A percentile compares a stretch with the other conserved stretches of the same genome.
Conservation (phyloP, 1,140 invertebrate genomes). For the Dinothrombium tinctorium region DNA sequence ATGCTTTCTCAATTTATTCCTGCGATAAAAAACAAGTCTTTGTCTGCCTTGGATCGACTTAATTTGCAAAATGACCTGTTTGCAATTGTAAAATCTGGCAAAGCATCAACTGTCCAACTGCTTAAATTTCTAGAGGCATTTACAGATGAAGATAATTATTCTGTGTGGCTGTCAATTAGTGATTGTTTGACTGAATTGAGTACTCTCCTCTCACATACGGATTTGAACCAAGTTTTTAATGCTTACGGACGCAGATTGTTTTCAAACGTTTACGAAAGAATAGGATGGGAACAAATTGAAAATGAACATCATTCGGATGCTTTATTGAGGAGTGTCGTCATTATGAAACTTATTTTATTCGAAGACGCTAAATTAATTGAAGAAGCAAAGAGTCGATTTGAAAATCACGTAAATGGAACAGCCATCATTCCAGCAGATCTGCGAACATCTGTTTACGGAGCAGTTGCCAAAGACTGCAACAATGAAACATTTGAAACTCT, state of each 20-base stretch:
- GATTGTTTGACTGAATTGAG: slow-evolving; percentile 43
- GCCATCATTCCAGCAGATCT: slow-evolving; percentile 50
- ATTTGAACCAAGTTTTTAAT: slow-evolving; percentile 39
- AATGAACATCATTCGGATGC: slow-evolving; percentile 32
- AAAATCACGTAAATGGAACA: slow-evolving; percentile 34
- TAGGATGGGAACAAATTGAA: slow-evolving; percentile 2
- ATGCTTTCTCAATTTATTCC: slow-evolving; percentile 52
- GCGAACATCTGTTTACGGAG: slow-evolving; percentile 42
- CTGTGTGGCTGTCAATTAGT: slow-evolving; percentile 69
- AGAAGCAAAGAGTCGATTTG: slow-evolving; percentile 44
- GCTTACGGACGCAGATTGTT: slow-evolving; percentile 43
- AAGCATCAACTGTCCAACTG: slow-evolving; percentile 48
- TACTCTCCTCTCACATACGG: slow-evolving; percentile 47
- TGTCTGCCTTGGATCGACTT: slow-evolving; percentile 70
- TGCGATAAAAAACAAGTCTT: slow-evolving; percentile 43
- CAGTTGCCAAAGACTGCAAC: slow-evolving; percentile 45
- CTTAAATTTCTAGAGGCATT: slow-evolving; percentile 47
- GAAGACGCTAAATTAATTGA: slow-evolving; percentile 48
- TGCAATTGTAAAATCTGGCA: slow-evolving; percentile 48
- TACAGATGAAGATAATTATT: slow-evolving; percentile 64
- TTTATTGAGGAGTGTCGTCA: slow-evolving; percentile 52
- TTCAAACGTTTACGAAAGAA: slow-evolving; percentile 37
- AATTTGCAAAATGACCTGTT: slow-evolving; percentile 54
- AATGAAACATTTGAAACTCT: slow-evolving; percentile 42
- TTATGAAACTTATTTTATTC: slow-evolving; percentile 50